Percentiles rank a stretch among this genome's conserved stretches.
These are phyloP conservation scores for Chromis chromis DNA, from an alignment of 2,797 vertebrate species.

Conservation along the genomic window DNA sequence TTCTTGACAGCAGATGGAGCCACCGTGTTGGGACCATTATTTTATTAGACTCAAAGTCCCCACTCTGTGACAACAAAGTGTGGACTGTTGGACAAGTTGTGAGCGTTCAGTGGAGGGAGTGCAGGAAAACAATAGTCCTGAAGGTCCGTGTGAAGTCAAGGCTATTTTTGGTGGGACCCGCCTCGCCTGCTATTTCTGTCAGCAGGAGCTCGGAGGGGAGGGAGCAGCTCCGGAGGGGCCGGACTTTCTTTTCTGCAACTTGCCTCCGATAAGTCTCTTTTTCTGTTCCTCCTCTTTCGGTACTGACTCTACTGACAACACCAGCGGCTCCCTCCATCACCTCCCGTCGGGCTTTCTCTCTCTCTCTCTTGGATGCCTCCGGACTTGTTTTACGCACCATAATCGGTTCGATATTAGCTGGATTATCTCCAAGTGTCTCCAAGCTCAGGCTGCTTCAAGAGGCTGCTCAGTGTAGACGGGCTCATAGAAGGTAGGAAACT, in stretches of 20 bases:
- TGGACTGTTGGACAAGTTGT: constrained; percentile 16
- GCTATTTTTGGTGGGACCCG: constrained; percentile 86
- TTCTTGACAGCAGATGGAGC: constrained; percentile 81
- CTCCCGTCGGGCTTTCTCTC: constrained; percentile 41
- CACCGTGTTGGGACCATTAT: constrained; percentile 50
- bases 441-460: neutral
- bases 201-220: constrained; percentile 63
- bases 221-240: constrained; percentile 65
- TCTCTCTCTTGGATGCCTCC: neutral
- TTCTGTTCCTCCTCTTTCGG: constrained; percentile 63
- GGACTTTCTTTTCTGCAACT: constrained; percentile 76
- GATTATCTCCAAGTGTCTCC: constrained; percentile 44
- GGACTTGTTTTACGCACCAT: neutral
- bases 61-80: constrained; percentile 22
- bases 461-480: neutral
- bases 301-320: constrained; percentile 46
- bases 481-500: constrained; percentile 62
- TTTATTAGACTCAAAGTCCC: constrained; percentile 18
- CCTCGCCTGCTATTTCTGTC: constrained; percentile 87
- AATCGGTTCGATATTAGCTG: constrained; percentile 16
- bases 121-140: constrained; percentile 76
- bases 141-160: constrained; percentile 76
- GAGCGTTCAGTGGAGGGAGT: constrained; percentile 42
- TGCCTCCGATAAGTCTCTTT: constrained; percentile 68
- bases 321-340: constrained; percentile 53